Percentiles rank a stretch among this genome's conserved stretches.
Evolutionary conservation across 1,140 invertebrate genomes (phyloP).

Genomic region (Sarcophaga bullata): DNA sequence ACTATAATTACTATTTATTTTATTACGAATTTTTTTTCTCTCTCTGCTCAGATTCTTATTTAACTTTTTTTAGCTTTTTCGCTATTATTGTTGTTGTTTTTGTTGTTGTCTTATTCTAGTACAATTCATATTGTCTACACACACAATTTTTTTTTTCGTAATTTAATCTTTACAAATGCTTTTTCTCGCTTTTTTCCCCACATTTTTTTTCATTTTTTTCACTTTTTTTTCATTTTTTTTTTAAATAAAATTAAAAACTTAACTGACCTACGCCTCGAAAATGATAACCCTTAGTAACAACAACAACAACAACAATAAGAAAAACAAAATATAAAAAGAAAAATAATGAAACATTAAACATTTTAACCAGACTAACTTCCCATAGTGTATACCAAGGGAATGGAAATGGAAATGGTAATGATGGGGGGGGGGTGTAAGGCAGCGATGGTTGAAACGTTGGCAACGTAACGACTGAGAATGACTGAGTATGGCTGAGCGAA

Average conservation of each 20-base stretch:
- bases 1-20: too few species aligned
- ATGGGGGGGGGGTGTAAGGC: too few species aligned
- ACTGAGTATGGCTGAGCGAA: background rate
- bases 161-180: background rate
- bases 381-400: background rate
- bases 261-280: background rate
- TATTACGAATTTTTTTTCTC: too few species aligned
- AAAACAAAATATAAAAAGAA: background rate
- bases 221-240: background rate
- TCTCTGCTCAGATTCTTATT: background rate
- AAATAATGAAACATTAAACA: background rate
- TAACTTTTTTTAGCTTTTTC: background rate
- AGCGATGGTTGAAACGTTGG: too few species aligned
- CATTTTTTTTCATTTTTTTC: background rate
- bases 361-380: background rate
- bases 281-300: constrained; percentile 5
- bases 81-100: background rate
- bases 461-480: too few species aligned
- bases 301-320: background rate
- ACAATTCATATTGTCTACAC: background rate
- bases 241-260: background rate
- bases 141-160: background rate
- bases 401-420: too few species aligned
- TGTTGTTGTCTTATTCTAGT: background rate
- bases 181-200: background rate